Percentiles rank a stretch among this genome's conserved stretches.
Conservation (phyloP, 2,113 vertebrate species). For the Sylvietta virens region DNA sequence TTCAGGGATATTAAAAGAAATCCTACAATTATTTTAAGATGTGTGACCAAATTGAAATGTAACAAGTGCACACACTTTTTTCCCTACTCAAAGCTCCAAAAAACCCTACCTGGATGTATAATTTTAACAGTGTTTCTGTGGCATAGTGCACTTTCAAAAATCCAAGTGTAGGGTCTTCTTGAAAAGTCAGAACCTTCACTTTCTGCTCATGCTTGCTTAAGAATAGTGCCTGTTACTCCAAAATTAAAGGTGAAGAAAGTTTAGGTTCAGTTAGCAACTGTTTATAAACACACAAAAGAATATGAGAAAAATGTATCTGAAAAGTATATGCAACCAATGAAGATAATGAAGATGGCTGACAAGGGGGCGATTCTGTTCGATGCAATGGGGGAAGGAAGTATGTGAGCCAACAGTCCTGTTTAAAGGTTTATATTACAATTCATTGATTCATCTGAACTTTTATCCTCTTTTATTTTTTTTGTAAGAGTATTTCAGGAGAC, state of each 20-base stretch:
- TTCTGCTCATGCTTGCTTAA: neutral
- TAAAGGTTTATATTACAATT: neutral
- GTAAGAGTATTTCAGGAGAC: neutral
- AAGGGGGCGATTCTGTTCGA: fast-evolving
- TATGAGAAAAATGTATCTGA: neutral
- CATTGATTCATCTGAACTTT: neutral
- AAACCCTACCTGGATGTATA: fast-evolving
- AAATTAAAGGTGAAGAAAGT: neutral
- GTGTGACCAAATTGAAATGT: neutral
- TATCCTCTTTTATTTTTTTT: neutral
- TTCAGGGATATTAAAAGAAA: neutral
- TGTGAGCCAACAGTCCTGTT: neutral
- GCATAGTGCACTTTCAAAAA: neutral
- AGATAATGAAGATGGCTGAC: neutral
- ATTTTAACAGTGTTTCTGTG: neutral
- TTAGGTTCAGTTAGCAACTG: neutral
- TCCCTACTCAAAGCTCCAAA: neutral
- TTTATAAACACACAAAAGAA: neutral
- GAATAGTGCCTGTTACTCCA: neutral
- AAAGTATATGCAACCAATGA: neutral
- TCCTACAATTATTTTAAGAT: neutral
- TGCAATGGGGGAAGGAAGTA: neutral
- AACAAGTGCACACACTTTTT: neutral
- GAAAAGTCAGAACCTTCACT: neutral
- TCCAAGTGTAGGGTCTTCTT: neutral